Conservation (phyloP, 2,888 invertebrate genomes). For the Tetragonula carbonaria region DNA sequence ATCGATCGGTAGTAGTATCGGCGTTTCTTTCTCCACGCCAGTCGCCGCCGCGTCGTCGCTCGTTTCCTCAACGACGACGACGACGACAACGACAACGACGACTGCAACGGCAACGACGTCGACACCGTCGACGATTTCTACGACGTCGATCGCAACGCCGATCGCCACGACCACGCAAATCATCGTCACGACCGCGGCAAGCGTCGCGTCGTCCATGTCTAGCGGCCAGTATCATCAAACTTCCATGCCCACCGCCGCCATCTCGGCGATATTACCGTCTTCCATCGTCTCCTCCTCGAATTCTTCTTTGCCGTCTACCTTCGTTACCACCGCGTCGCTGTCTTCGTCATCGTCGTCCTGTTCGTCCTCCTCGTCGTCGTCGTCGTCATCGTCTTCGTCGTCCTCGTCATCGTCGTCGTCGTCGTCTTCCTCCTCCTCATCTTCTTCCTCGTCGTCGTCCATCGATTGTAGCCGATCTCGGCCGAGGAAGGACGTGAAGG, state of each 20-base stretch:
- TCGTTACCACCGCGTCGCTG: constrained; percentile 59
- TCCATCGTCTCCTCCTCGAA: constrained; percentile 66
- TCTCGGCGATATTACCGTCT: constrained; percentile 53
- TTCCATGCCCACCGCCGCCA: constrained; percentile 60
- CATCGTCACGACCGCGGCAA: constrained; percentile 71
- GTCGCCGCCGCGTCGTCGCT: constrained; percentile 38
- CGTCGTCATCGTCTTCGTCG: constrained; percentile 66
- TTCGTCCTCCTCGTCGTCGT: constrained; percentile 66
- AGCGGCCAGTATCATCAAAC: constrained; percentile 56
- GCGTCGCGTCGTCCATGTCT: constrained; percentile 38
- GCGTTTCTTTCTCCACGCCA: no score
- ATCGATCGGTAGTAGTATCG: constrained; percentile 15
- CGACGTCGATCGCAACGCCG: constrained; percentile 27
- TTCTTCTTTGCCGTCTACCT: constrained; percentile 67
- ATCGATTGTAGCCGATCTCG: constrained; percentile 72
- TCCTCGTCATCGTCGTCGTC: constrained; percentile 52
- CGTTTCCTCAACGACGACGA: constrained; percentile 36
- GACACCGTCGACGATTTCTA: constrained; percentile 30
- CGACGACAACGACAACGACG: constrained; percentile 25
- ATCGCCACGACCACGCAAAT: constrained; percentile 70
- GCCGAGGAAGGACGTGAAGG: constrained; percentile 75
- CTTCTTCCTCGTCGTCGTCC: constrained; percentile 69
- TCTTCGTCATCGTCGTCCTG: constrained; percentile 62
- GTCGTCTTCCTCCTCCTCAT: constrained; percentile 65
- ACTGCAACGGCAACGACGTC: constrained; percentile 62